These are phyloP conservation scores for Entelurus aequoreus DNA, from an alignment of 2,113 vertebrate genomes.

Conservation along the genomic window DNA sequence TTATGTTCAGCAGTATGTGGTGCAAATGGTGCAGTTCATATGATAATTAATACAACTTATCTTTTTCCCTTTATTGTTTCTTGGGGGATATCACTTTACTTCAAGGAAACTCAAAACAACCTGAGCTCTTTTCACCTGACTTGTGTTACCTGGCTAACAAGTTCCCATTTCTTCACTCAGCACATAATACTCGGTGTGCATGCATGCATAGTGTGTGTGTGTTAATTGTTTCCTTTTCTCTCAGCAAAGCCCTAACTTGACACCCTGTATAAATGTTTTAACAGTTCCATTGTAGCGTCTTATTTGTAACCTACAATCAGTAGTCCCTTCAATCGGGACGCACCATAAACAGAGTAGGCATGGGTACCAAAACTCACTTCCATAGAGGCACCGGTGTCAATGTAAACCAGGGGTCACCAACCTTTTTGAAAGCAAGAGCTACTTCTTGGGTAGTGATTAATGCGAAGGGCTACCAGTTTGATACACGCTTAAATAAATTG, in stretches of 20 bases:
- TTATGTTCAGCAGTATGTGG: neutral
- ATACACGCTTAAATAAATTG: too few species aligned
- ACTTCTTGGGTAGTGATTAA: too few species aligned
- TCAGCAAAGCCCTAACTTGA: conserved; percentile 26
- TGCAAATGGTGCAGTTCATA: neutral
- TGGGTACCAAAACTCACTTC: too few species aligned
- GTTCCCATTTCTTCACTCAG: conserved; percentile 6
- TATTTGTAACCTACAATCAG: conserved; percentile 3
- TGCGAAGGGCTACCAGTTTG: too few species aligned
- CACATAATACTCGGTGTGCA: conserved; percentile 5
- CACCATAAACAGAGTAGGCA: too few species aligned
- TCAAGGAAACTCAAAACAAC: conserved; percentile 16
- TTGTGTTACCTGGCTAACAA: conserved; percentile 23
- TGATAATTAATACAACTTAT: neutral
- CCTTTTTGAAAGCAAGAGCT: too few species aligned
- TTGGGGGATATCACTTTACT: neutral
- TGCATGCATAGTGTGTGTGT: neutral
- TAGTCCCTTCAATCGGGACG: neutral
- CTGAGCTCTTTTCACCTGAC: conserved; percentile 22
- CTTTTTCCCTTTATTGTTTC: neutral
- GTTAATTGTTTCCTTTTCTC: conserved; percentile 1
- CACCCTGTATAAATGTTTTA: conserved; percentile 46
- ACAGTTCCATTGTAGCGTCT: conserved; percentile 9
- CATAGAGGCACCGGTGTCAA: too few species aligned
- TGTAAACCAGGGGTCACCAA: too few species aligned